Base-by-base conservation (phyloP, 2,113 vertebrate genomes). In the Lycaon pictus region DNA sequence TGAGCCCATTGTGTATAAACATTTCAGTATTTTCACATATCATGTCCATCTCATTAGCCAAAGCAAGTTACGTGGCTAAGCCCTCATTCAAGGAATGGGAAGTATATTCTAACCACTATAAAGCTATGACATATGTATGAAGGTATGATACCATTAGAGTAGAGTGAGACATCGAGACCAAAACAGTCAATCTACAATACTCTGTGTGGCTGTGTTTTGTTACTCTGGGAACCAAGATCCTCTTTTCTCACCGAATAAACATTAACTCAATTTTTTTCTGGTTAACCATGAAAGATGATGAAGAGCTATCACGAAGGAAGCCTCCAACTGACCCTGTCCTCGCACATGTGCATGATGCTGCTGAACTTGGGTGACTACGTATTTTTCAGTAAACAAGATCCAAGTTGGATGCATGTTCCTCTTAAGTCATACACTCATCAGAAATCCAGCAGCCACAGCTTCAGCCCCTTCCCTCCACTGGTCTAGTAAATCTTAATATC, bases 401-500 rank as follows among this genome's bases (percentile, higher is more conserved):
- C 77, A n/a, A 93, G 17, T 10, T 69, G 35, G 19, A n/a, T 12
- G 16, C 5, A 11, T 71, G 6, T 29, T 84, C 48, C 12, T 58
- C 83, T 81, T 74, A 83, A 17, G 13, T n/a, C 10, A 88, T 37
- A 1, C 51, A 4, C 6, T 71, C 53, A 32, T 72, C 53, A 83
- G 60, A 93, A 88, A 83, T 27, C 56, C 11, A 94, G 25, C 17
- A 80, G 32, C 56, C 23, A 65, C 2, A 82, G 32, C 51, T 25
- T 19, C 1, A 60, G 2, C 17, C 22, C 53, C 69, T 37, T 60
- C 25, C 11, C 6, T 71, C 15, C 3, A 11, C 17, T 74, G 43
- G 22, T 87, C 11, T 87, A 65, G 83, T 56, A 84, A 92, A 79
- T 87, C 71, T 83, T 95, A 58, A 27, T 72, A 58, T 92, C 79